Evolutionary conservation across 2,113 vertebrate species (phyloP).

Genomic region (Cyrtonyx montezumae): DNA sequence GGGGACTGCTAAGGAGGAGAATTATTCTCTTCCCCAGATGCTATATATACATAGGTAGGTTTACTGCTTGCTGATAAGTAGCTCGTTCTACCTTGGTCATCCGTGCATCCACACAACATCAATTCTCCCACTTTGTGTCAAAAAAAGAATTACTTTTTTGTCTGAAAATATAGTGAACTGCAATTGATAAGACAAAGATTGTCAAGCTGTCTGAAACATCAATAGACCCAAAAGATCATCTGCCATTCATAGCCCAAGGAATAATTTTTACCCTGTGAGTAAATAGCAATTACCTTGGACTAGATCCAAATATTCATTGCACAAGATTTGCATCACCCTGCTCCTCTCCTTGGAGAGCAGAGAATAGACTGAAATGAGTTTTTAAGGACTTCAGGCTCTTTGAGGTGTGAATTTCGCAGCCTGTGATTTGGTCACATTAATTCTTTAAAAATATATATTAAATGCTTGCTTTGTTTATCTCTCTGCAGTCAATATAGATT

Average conservation of each 20-base stretch:
- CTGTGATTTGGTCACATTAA: background rate
- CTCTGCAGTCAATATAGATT: background rate
- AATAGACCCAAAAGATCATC: background rate
- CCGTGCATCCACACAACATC: background rate
- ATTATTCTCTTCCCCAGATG: background rate
- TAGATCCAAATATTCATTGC: background rate
- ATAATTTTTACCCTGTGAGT: background rate
- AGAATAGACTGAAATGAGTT: background rate
- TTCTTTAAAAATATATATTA: background rate
- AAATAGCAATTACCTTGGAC: background rate
- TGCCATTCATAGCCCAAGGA: background rate
- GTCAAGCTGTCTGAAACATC: background rate
- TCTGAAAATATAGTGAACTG: background rate
- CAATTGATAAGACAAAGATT: background rate
- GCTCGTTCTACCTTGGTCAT: background rate
- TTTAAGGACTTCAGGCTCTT: background rate
- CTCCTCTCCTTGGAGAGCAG: background rate
- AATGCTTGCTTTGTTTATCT: background rate
- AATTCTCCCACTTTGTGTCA: background rate
- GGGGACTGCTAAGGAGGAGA: rapidly evolving
- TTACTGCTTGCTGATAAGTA: background rate
- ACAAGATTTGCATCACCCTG: background rate
- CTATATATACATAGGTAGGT: background rate
- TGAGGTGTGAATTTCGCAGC: background rate
- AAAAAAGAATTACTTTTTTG: background rate